Conservation (phyloP, 2,113 vertebrate genomes). For the Fulica atra region DNA sequence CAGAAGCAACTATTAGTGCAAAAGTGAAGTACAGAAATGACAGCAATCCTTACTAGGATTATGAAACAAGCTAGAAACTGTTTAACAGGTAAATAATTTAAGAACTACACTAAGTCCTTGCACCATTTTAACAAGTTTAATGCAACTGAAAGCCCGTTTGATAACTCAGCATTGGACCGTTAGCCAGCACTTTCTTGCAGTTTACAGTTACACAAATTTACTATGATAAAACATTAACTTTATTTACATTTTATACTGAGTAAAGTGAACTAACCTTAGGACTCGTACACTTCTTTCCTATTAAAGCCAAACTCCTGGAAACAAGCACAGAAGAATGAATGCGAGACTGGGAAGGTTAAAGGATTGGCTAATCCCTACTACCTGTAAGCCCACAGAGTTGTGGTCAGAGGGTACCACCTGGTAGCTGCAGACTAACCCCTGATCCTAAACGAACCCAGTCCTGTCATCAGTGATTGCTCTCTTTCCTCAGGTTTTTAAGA, state of each 20-base stretch:
- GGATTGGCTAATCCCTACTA: background rate
- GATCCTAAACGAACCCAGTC: background rate
- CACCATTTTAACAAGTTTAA: background rate
- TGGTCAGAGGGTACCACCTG: background rate
- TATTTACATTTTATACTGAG: background rate
- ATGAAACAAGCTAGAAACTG: background rate
- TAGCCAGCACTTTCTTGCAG: background rate
- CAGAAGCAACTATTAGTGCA: background rate
- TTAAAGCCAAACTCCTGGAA: slow-evolving; percentile 47
- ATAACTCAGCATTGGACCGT: background rate
- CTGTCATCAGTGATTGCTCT: background rate
- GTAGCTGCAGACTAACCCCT: background rate
- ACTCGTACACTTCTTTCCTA: background rate
- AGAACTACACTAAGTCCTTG: background rate
- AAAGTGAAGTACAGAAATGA: background rate
- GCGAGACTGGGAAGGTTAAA: background rate
- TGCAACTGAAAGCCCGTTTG: background rate
- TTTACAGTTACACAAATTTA: background rate
- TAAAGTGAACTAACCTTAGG: slow-evolving; percentile 29
- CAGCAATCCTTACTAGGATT: background rate
- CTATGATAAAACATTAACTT: background rate
- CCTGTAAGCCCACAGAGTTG: background rate
- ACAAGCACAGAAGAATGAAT: slow-evolving; percentile 39
- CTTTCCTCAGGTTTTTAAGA: background rate
- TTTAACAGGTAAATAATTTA: background rate